These are phyloP conservation scores for Otus sunia DNA, from an alignment of 2,113 vertebrate genomes.

Conservation along the genomic window DNA sequence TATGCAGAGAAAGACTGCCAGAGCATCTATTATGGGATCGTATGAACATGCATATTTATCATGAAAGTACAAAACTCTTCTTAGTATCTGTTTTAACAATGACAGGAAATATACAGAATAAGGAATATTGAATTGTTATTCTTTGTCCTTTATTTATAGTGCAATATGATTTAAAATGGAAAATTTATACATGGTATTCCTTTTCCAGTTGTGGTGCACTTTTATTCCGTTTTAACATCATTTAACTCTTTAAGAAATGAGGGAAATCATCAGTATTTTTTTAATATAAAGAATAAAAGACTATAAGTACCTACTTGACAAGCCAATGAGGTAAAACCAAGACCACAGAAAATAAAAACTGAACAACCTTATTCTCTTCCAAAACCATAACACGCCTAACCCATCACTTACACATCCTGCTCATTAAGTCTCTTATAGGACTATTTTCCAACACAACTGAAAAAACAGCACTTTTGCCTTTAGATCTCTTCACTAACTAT, in stretches of 20 bases:
- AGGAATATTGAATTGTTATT: not conserved
- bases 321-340: not conserved
- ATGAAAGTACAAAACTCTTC: not conserved
- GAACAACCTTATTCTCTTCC: not conserved
- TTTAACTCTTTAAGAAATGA: not conserved
- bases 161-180: not conserved
- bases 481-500: not conserved
- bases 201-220: not conserved
- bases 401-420: not conserved
- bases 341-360: not conserved
- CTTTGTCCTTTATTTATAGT: not conserved
- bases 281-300: not conserved
- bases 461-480: not conserved
- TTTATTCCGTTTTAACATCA: not conserved
- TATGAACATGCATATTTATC: not conserved
- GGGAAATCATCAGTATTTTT: not conserved
- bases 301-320: not conserved
- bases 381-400: not conserved
- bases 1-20: not conserved
- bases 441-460: not conserved
- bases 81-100: not conserved
- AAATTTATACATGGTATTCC: not conserved
- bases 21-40: not conserved
- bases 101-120: not conserved
- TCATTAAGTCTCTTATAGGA: not conserved